Base-by-base conservation (phyloP, 2,888 invertebrate species). In the Hermodice carunculata region DNA sequence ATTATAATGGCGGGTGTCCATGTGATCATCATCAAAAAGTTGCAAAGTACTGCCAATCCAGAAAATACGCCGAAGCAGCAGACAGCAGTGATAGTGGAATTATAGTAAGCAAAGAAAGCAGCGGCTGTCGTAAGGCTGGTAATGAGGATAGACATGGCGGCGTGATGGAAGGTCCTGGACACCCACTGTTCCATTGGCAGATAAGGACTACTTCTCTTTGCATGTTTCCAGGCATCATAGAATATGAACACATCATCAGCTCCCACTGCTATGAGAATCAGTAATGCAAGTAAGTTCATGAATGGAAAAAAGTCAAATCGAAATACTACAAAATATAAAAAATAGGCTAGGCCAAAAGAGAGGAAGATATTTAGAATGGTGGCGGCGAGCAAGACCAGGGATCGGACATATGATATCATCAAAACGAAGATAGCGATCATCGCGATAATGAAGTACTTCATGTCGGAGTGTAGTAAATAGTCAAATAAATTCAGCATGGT, bases 81-180 rank as follows among this genome's bases (percentile, higher is more conserved):
- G 56, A 98, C 93, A 67, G 96, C 94, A 49, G 96, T 96, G 80
- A 98, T 95, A 73, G 93, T 92, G 83, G 95, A 96, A 64, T 94
- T 91, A 83, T 92, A 92, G 17, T 97, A 96, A 37, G 96, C 93
- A 84, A 92, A 94, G 88, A 98, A 97, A 67, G 98, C 97, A 58
- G 93, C 93, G 8, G 96, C 92, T 31, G 98, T 98, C 4, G 98
- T 98, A 67, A 96, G 85, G 29, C 96, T 94, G 1, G 98, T 97
- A 3, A 98, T 93, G 81, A 96, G 92, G 91, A 98, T 95, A n/a
- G 97, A 93, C 40, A 93, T 87, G 54, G 94, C 90, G 14, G 97
- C 93, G 88, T 97, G 96, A 74, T 90, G 90, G 81, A 98, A 90
- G 8, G 96, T 94, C 24, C 24, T 24, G 3, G 57, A 46, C 28